A percentile compares a stretch with the other conserved stretches of the same genome.
Evolutionary conservation across 2,888 invertebrate genomes (phyloP).

Genomic region (Amphipyra berbera): DNA sequence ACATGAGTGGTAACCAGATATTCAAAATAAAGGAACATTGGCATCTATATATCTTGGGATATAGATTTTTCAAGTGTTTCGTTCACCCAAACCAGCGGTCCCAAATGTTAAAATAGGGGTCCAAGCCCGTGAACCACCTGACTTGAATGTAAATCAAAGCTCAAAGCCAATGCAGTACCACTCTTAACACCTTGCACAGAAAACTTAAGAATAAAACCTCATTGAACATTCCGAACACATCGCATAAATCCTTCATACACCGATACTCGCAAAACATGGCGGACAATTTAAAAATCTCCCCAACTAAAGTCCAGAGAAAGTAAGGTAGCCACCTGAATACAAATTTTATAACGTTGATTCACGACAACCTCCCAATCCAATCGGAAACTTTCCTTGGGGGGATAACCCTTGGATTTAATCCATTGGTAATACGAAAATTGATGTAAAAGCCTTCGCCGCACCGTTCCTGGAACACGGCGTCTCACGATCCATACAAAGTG

Average conservation of each 20-base stretch:
- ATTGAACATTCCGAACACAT: slow-evolving; percentile 48
- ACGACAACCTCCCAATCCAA: slow-evolving; percentile 84
- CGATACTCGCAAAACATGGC: slow-evolving; percentile 50
- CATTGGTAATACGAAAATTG: slow-evolving; percentile 89
- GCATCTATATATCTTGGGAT: no score
- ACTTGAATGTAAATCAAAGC: background rate
- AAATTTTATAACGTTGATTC: slow-evolving; percentile 87
- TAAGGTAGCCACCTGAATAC: slow-evolving; percentile 84
- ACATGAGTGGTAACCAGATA: no score
- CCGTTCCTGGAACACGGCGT: slow-evolving; percentile 70
- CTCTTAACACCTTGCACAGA: slow-evolving; percentile 16
- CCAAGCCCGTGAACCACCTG: no score
- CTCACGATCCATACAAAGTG: slow-evolving; percentile 81
- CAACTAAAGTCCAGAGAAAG: slow-evolving; percentile 76
- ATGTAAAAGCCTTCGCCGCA: slow-evolving; percentile 84
- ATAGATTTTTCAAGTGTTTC: no score
- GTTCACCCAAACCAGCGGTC: no score
- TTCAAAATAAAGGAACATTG: no score
- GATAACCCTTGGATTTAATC: slow-evolving; percentile 87
- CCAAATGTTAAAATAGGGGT: no score
- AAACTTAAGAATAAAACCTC: slow-evolving; percentile 25
- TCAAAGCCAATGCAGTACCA: slow-evolving; percentile 13
- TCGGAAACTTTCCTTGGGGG: slow-evolving; percentile 82
- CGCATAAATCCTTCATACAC: slow-evolving; percentile 59
- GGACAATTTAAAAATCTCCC: slow-evolving; percentile 77